These are phyloP conservation scores for Anodontia alba DNA, from an alignment of 2,888 invertebrate genomes.

Conservation along the genomic window DNA sequence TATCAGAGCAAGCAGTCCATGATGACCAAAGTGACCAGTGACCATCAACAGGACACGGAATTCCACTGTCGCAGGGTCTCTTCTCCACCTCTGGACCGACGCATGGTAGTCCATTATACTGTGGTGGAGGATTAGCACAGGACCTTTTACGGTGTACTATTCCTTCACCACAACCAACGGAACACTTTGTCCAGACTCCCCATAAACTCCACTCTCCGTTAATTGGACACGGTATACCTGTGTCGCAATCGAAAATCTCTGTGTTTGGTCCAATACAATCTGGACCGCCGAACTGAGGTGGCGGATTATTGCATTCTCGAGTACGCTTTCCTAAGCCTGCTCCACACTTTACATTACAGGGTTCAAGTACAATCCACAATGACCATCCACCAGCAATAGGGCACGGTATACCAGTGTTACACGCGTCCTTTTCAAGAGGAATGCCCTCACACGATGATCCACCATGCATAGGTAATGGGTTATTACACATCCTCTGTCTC, in stretches of 20 bases:
- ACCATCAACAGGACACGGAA: conserved; percentile 36
- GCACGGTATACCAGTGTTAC: conserved; percentile 24
- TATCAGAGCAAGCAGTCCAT: conserved; percentile 24
- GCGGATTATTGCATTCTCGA: conserved; percentile 41
- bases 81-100: conserved; percentile 20
- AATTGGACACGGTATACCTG: conserved; percentile 32
- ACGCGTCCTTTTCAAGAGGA: conserved; percentile 1
- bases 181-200: conserved; percentile 26
- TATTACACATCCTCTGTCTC: conserved; percentile 30
- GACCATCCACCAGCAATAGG: conserved; percentile 48
- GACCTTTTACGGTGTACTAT: conserved; percentile 7
- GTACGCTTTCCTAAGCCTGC: conserved; percentile 22
- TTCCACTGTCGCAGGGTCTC: neutral
- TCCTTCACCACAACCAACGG: conserved; percentile 34
- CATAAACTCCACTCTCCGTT: conserved; percentile 43
- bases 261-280: conserved; percentile 24
- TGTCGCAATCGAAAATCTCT: conserved; percentile 28
- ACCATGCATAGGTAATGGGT: conserved; percentile 42
- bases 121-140: conserved; percentile 37
- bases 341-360: conserved; percentile 48
- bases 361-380: conserved; percentile 15
- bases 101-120: conserved; percentile 28
- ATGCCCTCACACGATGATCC: conserved; percentile 29
- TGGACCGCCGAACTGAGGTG: conserved; percentile 36
- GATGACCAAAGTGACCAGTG: conserved; percentile 27